These are phyloP conservation scores for Takifugu flavidus DNA, from an alignment of 2,113 vertebrate species.

Conservation along the genomic window DNA sequence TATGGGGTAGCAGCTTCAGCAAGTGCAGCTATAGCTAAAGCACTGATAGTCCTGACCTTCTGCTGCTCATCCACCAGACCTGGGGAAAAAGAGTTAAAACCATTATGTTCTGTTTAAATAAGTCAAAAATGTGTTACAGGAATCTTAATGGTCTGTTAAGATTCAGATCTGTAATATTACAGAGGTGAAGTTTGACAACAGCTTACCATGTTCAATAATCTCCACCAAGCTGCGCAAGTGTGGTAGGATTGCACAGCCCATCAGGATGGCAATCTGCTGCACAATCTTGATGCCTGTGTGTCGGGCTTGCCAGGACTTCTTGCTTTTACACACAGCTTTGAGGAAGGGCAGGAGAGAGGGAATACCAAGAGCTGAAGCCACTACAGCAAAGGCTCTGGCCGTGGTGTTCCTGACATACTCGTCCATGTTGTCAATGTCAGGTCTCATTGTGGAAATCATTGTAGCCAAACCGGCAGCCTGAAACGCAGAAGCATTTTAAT, in stretches of 20 bases:
- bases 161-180: no score
- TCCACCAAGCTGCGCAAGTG: conserved; percentile 98
- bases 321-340: conserved; percentile 98
- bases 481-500: no score
- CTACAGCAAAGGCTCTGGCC: conserved; percentile 95
- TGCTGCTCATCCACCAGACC: conserved; percentile 98
- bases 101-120: not conserved
- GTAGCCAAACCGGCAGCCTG: conserved; percentile 98
- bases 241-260: conserved; percentile 97
- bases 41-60: conserved; percentile 97
- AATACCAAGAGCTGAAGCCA: conserved; percentile 96
- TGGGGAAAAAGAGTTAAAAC: conserved; percentile 41
- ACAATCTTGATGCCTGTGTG: conserved; percentile 99
- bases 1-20: conserved; percentile 98
- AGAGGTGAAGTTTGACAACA: not conserved
- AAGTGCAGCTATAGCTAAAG: conserved; percentile 95
- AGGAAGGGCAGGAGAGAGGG: conserved; percentile 95
- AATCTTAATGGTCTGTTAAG: no score
- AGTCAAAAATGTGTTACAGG: no score
- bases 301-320: conserved; percentile 97
- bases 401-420: conserved; percentile 98
- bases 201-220: conserved; percentile 97
- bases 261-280: conserved; percentile 98
- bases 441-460: conserved; percentile 99
- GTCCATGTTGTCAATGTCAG: conserved; percentile 99